Base-by-base conservation (phyloP, 2,113 vertebrate genomes). In the Platichthys flesus region DNA sequence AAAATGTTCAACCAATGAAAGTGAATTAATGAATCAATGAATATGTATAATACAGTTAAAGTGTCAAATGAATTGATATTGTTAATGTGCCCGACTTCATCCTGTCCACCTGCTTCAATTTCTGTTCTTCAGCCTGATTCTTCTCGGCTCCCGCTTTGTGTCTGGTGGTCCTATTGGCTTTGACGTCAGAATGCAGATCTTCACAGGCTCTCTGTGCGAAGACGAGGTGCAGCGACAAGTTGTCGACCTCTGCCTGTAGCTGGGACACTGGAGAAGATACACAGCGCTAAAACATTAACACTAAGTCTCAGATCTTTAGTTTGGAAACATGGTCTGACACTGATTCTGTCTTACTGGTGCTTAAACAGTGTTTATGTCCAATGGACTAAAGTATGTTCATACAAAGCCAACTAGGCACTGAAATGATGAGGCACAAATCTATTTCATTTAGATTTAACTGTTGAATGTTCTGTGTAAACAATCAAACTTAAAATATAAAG, bases 221-320 rank as follows among this genome's bases (percentile, higher is more conserved):
- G 82, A 93, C 84, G 15, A 99, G 93, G 0, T 90, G 85, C 72
- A 93, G 79, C 3, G 90, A 90, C 88, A 97, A 61, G 28, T 68
- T 90, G 56, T 99, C 97, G 35, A 94, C 20, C 76, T 97, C 93
- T 0, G 88, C 42, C 87, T 97, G 97, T 81, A 96, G 87, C 56
- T 91, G 85, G 5, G 95, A 93, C 84, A 95, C 97, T 99, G 51
- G 54, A 58, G 64, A 67, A 65, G 75, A 78, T 1, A 67, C 23
- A 76, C 1, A 67, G 6, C 37, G 69, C 24, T 51, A 14, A 31
- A 42, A 0, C 4, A 23, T 56, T 15, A 60, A 60, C 20, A 60
- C n/a, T 26, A 31, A 24, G 16, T 0, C 16, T 57, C 6, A 12
- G 23, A 23, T 55, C 12, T 35, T 0, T 18, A 51, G 16, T 51